Base-by-base conservation (phyloP, 1,140 invertebrate species). In the Nephotettix cincticeps region DNA sequence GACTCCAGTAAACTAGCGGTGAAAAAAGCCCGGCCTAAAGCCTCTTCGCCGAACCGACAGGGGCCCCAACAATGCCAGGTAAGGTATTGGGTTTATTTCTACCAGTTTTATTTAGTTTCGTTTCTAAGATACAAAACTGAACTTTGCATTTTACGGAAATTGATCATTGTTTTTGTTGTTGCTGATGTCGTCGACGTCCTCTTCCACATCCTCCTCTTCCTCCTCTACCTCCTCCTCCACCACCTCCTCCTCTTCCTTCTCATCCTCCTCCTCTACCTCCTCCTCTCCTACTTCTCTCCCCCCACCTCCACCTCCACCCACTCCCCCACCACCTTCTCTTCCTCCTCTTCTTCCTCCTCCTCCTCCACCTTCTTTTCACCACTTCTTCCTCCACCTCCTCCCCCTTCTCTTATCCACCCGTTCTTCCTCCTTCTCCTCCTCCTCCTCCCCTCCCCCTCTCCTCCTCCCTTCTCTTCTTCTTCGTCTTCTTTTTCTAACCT, bases 31-130 rank as follows among this genome's bases (percentile, higher is more conserved):
- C 85, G 90, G 72, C 87, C 88, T 1, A 92, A 92, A 80, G 86
- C 90, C 73, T 87, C 89, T 28, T 92, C 91, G 32, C 91, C 91
- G 25, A 92, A 91, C 78, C 82, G 91, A 69, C 91, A 92, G 81
- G 91, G 91, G 64, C 90, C 90, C 63, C 91, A 92, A 76, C 90
- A 91, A 78, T 92, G 90, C 80, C 89, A 90, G 86, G 90, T 92
- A 80, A 85, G 83, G 32, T 36, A 36, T 36, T 36, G 14, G 4
- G 32, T 36, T 36, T 36, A 36, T n/a, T n/a, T n/a, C n/a, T n/a
- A n/a, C n/a, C n/a, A n/a, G n/a, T n/a, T n/a, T n/a, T n/a, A n/a
- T n/a, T n/a, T n/a, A n/a, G n/a, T n/a, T n/a, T n/a, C n/a, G n/a
- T n/a, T n/a, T n/a, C n/a, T n/a, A n/a, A n/a, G n/a, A n/a, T n/a